Base-by-base conservation (phyloP, 2,113 vertebrate genomes). In the Menidia beryllina region DNA sequence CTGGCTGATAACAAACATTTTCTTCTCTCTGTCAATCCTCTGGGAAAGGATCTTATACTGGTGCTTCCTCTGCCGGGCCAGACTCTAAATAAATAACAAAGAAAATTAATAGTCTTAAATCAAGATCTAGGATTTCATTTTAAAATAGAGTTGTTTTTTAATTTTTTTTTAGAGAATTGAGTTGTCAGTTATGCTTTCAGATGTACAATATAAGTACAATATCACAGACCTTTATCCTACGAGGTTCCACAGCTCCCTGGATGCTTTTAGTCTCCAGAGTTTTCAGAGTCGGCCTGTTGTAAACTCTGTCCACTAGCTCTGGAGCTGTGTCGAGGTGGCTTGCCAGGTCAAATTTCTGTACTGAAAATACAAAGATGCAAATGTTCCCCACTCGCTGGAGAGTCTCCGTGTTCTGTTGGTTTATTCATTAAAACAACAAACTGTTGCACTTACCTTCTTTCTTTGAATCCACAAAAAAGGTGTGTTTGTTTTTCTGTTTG, bases 21-120 rank as follows among this genome's bases (percentile, higher is more conserved):
- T 91, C 89, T 94, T 96, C 76, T 99, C 98, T 19, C 97, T 86
- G 54, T 96, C 94, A n/a, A 99, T 96, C 78, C 97, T 93, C 81
- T 98, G 96, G n/a, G 90, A 94, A 69, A 99, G 92, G 60, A 96
- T 75, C 38, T 74, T 84, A 25, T 99, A 99, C 68, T 95, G 96
- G 45, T 90, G 90, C 69, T 89, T 93, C 63, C 96, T 94, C 87
- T 96, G 90, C 66, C 71, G 93, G 64, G 93, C 92, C 62, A 99
- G 81, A 67, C 88, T 93, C 97, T 98, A 73, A 14, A 86, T 14
- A 55, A 9, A 1, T 2, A 49, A 7, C 23, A 19, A 41, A 5
- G 15, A 20, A 47, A 63, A 13, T 52, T 3, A 3, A 17, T 0
- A 38, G 63, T 3, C 0, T 52, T 49, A 48, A 38, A 23, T 12